These are phyloP conservation scores for Elgaria multicarinata DNA, from an alignment of 2,113 vertebrate species.

Conservation along the genomic window DNA sequence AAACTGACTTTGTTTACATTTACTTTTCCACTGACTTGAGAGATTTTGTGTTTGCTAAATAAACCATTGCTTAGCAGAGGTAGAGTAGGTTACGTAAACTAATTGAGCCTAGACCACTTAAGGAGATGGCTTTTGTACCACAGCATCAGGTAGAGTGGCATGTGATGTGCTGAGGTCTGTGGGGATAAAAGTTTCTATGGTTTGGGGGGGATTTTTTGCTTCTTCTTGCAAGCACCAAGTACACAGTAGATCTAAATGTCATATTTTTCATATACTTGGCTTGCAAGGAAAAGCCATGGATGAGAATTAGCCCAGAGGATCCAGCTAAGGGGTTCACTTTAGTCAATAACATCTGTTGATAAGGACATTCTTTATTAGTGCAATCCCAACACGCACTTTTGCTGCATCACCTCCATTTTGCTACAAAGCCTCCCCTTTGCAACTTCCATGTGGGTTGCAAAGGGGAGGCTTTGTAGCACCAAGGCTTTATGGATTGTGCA, in stretches of 20 bases:
- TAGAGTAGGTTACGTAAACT: slow-evolving; percentile 45
- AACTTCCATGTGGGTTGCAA: background rate
- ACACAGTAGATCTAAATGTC: background rate
- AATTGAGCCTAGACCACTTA: slow-evolving; percentile 41
- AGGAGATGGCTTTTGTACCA: slow-evolving; percentile 43
- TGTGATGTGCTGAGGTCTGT: rapidly evolving
- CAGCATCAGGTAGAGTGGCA: background rate
- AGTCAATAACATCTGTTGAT: slow-evolving; percentile 38
- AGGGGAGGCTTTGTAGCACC: background rate
- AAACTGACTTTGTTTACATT: slow-evolving; percentile 57
- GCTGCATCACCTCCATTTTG: background rate
- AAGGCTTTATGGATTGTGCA: background rate
- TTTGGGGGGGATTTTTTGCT: background rate
- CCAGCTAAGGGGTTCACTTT: slow-evolving; percentile 23
- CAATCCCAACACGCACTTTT: background rate
- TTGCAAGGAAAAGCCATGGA: background rate
- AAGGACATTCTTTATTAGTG: background rate
- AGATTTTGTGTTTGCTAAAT: slow-evolving; percentile 61
- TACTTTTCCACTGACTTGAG: slow-evolving; percentile 64
- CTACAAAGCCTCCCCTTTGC: too few species aligned
- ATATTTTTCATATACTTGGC: background rate
- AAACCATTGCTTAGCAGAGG: background rate
- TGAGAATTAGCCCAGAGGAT: background rate
- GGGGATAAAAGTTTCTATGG: too few species aligned
- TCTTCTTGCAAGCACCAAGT: background rate